These are phyloP conservation scores for Botrylloides violaceus DNA, from an alignment of 23 tunicate species.

Conservation along the genomic window DNA sequence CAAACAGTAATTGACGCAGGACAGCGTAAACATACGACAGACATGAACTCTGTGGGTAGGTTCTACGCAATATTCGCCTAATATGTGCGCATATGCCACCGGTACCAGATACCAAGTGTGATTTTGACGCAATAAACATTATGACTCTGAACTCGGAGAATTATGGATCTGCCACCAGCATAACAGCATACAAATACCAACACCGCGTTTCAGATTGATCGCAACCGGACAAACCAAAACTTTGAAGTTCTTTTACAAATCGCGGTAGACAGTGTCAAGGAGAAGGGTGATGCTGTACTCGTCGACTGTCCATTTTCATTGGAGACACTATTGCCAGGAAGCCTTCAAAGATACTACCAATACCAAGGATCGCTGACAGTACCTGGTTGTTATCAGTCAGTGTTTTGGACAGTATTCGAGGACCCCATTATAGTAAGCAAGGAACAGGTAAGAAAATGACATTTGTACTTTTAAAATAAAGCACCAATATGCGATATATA, in stretches of 20 bases:
- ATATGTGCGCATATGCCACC: too few species aligned
- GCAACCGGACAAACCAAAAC: not conserved
- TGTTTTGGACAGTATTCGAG: constrained; percentile 66
- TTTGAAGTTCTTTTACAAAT: not conserved
- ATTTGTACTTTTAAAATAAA: not conserved
- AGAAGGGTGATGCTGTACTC: not conserved
- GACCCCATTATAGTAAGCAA: constrained; percentile 29
- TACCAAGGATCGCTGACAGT: constrained; percentile 84
- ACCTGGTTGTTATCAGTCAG: constrained; percentile 63
- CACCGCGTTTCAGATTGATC: constrained; percentile 4
- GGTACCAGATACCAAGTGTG: too few species aligned
- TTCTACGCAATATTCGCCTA: too few species aligned
- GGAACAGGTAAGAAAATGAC: constrained; percentile 22
- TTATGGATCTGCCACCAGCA: too few species aligned
- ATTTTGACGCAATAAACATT: too few species aligned
- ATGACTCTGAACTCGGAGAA: too few species aligned
- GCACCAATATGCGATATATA: too few species aligned
- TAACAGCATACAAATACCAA: too few species aligned
- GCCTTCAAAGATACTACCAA: constrained; percentile 24
- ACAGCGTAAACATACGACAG: too few species aligned
- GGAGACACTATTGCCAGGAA: constrained; percentile 4
- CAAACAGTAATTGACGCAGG: too few species aligned
- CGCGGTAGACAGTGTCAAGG: constrained; percentile 2
- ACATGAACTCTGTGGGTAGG: too few species aligned
- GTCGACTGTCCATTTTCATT: constrained; percentile 9